Evolutionary conservation across 2,888 invertebrate genomes (phyloP).

Genomic region (Drosophila neutralis): DNA sequence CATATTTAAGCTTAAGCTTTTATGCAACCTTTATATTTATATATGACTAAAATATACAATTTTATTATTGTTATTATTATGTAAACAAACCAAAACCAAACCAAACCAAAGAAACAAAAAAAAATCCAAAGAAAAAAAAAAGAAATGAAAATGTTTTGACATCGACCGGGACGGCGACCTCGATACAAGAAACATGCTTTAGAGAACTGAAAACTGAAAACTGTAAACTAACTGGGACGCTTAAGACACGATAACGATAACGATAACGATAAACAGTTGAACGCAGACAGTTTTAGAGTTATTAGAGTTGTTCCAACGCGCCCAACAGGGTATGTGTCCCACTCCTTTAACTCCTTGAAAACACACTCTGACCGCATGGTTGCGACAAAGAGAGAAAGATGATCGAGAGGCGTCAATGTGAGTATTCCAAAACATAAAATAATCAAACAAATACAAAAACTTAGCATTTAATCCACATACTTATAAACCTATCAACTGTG

Average conservation of each 20-base stretch:
- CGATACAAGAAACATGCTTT: slow-evolving; percentile 21
- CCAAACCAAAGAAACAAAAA: slow-evolving; percentile 13
- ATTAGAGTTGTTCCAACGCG: slow-evolving; percentile 67
- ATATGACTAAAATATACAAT: slow-evolving; percentile 84
- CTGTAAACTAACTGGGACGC: slow-evolving; percentile 23
- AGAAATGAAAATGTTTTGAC: slow-evolving; percentile 51
- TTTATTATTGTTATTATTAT: slow-evolving; percentile 83
- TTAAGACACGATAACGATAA: slow-evolving; percentile 20
- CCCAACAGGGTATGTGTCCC: slow-evolving; percentile 62
- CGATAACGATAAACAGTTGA: slow-evolving; percentile 28
- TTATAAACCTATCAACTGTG: slow-evolving; percentile 12
- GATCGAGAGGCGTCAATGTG: slow-evolving; percentile 72
- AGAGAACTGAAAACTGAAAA: slow-evolving; percentile 22
- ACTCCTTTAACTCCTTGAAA: slow-evolving; percentile 67
- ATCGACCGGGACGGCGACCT: slow-evolving; percentile 26
- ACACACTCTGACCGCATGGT: slow-evolving; percentile 67
- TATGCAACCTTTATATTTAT: slow-evolving; percentile 67
- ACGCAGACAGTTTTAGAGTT: slow-evolving; percentile 59
- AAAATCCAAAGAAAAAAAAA: slow-evolving; percentile 47
- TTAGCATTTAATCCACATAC: slow-evolving; percentile 51
- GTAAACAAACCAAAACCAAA: slow-evolving; percentile 51
- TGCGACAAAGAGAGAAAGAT: slow-evolving; percentile 71
- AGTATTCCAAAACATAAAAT: slow-evolving; percentile 70
- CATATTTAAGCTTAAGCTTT: slow-evolving; percentile 57
- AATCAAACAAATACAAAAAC: slow-evolving; percentile 44